These are phyloP conservation scores for Carduelis carduelis DNA, from an alignment of 2,797 vertebrate genomes.

Conservation along the genomic window DNA sequence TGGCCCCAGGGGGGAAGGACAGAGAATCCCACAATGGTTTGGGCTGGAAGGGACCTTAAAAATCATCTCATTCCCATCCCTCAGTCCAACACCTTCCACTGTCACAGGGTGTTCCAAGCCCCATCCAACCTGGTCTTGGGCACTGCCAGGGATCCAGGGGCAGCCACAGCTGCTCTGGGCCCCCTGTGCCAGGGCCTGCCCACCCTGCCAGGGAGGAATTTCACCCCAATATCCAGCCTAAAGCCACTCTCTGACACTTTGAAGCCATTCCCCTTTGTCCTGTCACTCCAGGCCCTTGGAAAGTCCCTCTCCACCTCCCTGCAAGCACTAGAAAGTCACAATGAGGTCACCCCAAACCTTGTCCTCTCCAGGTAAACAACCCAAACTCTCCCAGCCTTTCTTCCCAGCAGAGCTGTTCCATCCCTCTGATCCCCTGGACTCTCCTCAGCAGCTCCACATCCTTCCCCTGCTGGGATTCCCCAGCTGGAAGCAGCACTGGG, in stretches of 20 bases:
- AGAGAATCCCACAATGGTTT: background rate
- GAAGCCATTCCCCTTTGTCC: background rate
- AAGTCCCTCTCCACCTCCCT: background rate
- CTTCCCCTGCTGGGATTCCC: background rate
- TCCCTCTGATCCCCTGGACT: background rate
- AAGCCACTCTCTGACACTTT: background rate
- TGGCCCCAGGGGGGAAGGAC: background rate
- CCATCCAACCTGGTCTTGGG: background rate
- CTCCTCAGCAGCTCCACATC: background rate
- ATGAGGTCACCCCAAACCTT: background rate
- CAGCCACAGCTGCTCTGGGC: background rate
- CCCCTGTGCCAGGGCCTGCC: background rate
- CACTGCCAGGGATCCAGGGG: background rate
- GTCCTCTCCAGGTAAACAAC: background rate
- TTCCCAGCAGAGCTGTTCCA: background rate
- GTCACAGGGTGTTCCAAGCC: no score
- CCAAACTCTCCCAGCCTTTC: background rate
- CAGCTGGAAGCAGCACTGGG: background rate
- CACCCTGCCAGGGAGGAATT: background rate
- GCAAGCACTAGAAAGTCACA: background rate
- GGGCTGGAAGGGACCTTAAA: background rate
- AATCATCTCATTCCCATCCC: background rate
- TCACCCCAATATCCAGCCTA: background rate
- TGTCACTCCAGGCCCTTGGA: background rate
- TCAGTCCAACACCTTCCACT: background rate